Evolutionary conservation across 2,113 vertebrate genomes (phyloP).

Genomic region (rat (Rattus norvegicus)): DNA sequence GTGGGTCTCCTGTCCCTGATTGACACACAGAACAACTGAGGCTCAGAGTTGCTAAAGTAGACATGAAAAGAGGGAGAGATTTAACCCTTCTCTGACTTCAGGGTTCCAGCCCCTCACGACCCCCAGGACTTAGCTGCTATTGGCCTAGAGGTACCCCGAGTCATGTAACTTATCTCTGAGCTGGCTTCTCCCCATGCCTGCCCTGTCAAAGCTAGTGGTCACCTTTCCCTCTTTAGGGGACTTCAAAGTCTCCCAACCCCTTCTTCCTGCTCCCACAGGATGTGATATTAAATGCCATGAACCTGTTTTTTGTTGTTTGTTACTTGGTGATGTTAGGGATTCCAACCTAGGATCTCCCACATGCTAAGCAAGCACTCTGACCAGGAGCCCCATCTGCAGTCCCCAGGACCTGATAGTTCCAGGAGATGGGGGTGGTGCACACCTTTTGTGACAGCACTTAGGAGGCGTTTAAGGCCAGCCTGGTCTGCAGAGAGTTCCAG

Average conservation of each 20-base stretch:
- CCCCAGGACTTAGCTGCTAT: neutral
- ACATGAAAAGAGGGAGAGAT: neutral
- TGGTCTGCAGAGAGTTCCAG: neutral
- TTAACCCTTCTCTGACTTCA: neutral
- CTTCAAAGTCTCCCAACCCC: neutral
- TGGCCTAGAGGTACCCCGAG: neutral
- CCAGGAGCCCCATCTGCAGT: neutral
- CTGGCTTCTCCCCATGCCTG: neutral
- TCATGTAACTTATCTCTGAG: neutral
- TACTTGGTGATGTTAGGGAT: neutral
- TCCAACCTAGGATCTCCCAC: neutral
- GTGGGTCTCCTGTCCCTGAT: neutral
- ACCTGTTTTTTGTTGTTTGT: neutral
- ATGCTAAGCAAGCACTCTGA: neutral
- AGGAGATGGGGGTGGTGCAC: neutral
- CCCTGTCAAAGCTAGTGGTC: neutral
- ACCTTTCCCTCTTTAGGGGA: neutral
- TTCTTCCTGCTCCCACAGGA: neutral
- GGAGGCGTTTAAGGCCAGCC: neutral
- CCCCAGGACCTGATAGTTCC: neutral
- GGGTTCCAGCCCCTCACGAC: neutral
- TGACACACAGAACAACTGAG: neutral
- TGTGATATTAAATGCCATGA: neutral
- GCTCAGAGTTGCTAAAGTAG: neutral
- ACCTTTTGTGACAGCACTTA: neutral